These are phyloP conservation scores for Pheucticus melanocephalus DNA, from an alignment of 2,113 vertebrate genomes.

Conservation along the genomic window DNA sequence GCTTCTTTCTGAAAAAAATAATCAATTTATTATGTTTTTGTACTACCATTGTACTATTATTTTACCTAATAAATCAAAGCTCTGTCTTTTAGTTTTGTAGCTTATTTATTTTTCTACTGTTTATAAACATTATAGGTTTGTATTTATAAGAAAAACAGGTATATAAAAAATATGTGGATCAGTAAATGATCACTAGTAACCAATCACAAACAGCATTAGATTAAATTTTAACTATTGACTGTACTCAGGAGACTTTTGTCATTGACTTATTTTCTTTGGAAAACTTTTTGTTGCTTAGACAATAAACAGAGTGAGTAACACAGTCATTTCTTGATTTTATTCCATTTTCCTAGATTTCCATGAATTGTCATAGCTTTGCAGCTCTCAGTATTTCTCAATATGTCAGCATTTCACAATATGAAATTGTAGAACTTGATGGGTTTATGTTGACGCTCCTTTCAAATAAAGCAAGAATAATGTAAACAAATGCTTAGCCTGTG, in stretches of 20 bases:
- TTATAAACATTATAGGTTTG: neutral
- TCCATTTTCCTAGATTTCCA: neutral
- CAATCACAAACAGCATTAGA: neutral
- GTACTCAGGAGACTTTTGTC: neutral
- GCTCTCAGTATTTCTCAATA: neutral
- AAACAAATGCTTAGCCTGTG: constrained; percentile 10
- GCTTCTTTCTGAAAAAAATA: neutral
- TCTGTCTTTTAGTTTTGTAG: neutral
- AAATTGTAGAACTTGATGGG: neutral
- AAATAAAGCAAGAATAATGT: neutral
- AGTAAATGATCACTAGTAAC: neutral
- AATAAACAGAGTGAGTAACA: neutral
- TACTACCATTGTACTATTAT: neutral
- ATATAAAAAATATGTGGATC: neutral
- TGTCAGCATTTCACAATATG: neutral
- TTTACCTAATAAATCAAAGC: neutral
- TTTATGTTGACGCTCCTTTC: neutral
- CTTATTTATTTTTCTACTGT: neutral
- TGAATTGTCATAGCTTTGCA: neutral
- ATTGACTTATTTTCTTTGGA: neutral
- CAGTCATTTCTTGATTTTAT: neutral
- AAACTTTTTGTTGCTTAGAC: neutral
- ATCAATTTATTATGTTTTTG: neutral
- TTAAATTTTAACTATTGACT: neutral
- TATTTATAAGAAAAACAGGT: neutral